Evolutionary conservation across 2,888 invertebrate species (phyloP), one percentile per base, ranked within the genome.

Genomic region (Xanthorhoe spadicearia): DNA sequence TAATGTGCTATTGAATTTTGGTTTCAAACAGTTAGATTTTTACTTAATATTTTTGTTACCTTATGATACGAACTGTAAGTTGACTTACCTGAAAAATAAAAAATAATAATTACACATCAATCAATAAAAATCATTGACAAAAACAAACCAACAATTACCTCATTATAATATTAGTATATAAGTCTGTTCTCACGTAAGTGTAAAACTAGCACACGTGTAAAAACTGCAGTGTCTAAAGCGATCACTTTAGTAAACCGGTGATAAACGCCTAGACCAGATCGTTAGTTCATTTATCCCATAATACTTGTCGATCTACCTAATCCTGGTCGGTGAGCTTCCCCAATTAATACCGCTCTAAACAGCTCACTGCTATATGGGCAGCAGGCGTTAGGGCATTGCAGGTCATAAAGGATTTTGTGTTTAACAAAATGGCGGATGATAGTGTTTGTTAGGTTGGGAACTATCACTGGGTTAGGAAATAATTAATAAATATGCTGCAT

Each of bases 271-370:
- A 17, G 50, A 10, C 10, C 18, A 48, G 15, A 18, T 46, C 48
- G 60, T 60, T 48, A 56, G 55, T 60, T 59, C 62, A 59, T 66
- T 51, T 66, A 59, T 55, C 52, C 59, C 35, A 7, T 50, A 63
- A 59, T 63, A 61, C 68, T 50, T 64, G 68, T 68, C 64, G 68
- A 68, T 68, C 61, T 55, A 59, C 64, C 35, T 65, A 59, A 65
- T 61, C 64, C 64, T 23, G 8, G 43, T 43, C 54, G 23, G 55
- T 50, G 48, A 65, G 61, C 56, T 50, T n/a, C 54, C 50, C 28
- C 68, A 65, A 68, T 68, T 68, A 65, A 65, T 68, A 55, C 64
- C 5, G 61, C 58, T 65, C 59, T 65, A 62, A 61, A 61, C 59
- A 65, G 64, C 54, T 58, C 57, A 54, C 38, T 49, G 50, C 60